phyloP scores from a whole-genome alignment of 1,140 invertebrate species.

The Calephelis nemesis region DNA sequence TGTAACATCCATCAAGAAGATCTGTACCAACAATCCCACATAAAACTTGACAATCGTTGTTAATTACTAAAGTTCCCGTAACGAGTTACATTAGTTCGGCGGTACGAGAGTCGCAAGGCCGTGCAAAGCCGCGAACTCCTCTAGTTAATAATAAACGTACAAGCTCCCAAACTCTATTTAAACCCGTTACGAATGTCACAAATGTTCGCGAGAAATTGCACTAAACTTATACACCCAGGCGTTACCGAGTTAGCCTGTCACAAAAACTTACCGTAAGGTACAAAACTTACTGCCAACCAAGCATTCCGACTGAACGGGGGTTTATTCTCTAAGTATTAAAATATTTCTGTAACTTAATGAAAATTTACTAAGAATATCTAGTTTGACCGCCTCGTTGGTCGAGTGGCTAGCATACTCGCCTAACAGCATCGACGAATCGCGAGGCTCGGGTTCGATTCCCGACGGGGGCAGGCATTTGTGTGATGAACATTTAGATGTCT shows the following conservation, averaged over 20 bases:
- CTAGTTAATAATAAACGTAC: slow-evolving; percentile 47
- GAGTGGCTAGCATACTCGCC: too few relatives aligned
- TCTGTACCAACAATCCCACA: slow-evolving; percentile 9
- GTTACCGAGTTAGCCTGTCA: slow-evolving; percentile 46
- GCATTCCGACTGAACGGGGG: slow-evolving; percentile 26
- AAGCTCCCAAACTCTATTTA: slow-evolving; percentile 46
- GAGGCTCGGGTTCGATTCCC: too few relatives aligned
- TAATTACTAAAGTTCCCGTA: slow-evolving; percentile 17
- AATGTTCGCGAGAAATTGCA: slow-evolving; percentile 38
- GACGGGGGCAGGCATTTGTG: too few relatives aligned
- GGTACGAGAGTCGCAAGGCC: slow-evolving; percentile 25
- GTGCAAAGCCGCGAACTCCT: slow-evolving; percentile 34
- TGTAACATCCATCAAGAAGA: neutral
- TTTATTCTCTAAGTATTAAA: slow-evolving; percentile 22
- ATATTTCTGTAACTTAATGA: neutral
- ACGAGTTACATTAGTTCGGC: slow-evolving; percentile 12
- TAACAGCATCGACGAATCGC: too few relatives aligned
- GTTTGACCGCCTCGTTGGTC: too few relatives aligned
- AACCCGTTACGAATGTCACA: slow-evolving; percentile 48
- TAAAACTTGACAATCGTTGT: slow-evolving; percentile 16
- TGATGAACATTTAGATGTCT: too few relatives aligned
- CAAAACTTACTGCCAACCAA: slow-evolving; percentile 34
- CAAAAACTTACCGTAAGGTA: slow-evolving; percentile 42
- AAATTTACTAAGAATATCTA: too few relatives aligned
- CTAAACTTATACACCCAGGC: slow-evolving; percentile 37